A percentile compares a stretch with the other conserved stretches of the same genome.
Evolutionary conservation across 23 tunicate species (phyloP).

Genomic region (Phallusia fumigata): DNA sequence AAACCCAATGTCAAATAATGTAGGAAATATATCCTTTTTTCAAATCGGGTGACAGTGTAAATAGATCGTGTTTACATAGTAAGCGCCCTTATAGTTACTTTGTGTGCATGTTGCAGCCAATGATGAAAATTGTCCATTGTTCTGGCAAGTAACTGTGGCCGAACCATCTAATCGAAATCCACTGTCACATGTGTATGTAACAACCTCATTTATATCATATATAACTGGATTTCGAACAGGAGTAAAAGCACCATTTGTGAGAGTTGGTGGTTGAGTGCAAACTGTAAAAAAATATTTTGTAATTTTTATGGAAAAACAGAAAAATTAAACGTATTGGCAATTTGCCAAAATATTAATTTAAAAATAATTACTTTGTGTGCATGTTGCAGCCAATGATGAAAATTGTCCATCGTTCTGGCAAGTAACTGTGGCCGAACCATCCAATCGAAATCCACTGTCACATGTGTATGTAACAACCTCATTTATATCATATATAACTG

Average conservation of each 20-base stretch:
- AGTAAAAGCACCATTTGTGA: conserved; percentile 16
- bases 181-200: conserved; percentile 30
- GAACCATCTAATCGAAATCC: conserved; percentile 20
- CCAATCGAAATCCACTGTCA: conserved; percentile 25
- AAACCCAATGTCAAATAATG: too few relatives aligned
- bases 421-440: conserved; percentile 14
- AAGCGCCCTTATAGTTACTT: not conserved
- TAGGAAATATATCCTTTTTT: too few relatives aligned
- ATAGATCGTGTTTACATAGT: too few relatives aligned
- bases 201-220: conserved; percentile 15
- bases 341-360: not conserved
- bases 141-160: conserved; percentile 19
- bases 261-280: conserved; percentile 16
- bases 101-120: conserved; percentile 19
- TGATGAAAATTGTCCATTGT: conserved; percentile 3
- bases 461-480: conserved; percentile 23
- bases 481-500: conserved; percentile 15
- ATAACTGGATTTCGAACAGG: not conserved
- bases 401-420: conserved; percentile 13
- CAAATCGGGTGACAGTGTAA: too few relatives aligned
- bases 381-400: conserved; percentile 17
- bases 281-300: not conserved
- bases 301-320: not conserved
- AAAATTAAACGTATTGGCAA: not conserved
- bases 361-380: conserved; percentile 17